Evolutionary conservation across 1,140 invertebrate species (phyloP), one percentile per base, ranked within the genome.

Genomic region (Ceratosolen solmsi): DNA sequence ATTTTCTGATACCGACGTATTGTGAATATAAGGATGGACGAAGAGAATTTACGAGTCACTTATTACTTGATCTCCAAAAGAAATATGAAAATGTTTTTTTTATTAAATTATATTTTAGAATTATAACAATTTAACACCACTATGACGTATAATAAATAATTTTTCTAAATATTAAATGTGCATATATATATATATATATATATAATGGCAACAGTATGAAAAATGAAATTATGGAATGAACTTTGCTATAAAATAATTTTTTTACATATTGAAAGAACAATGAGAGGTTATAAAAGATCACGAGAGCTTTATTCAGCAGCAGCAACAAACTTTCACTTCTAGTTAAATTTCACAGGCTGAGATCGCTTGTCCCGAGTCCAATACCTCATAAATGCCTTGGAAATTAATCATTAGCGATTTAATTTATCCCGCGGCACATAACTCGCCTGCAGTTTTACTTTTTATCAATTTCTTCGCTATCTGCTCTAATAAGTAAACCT

Each of bases 341-440:
- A 68, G 8, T 38, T 68, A 22, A 3, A 36, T 68, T 68, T 68
- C 17, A 68, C 38, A 36, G 15, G 33, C 22, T 30, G 8, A 30
- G n/a, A 68, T 30, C 65, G 4, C 36, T 68, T 41, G 3, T 1
- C 15, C n/a, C 38, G 36, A 41, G 15, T 36, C 33, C 33, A 68
- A 20, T 68, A 9, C 41, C 30, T 78, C 60, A 36, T 54, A 68
- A 78, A 63, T 25, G 76, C 25, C 49, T n/a, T 27, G 49, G 54
- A 71, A 71, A 79, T 79, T 79, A 79, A 65, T 79, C 27, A 71
- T 79, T 41, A 30, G 17, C 41, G 41, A 79, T 79, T 71, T 70
- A 79, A 79, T 65, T 38, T 68, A 11, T 79, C 65, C 33, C 49
- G 0, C 33, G 49, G 65, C 25, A 36, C 27, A 33, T 5, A 27